phyloP scores from a whole-genome alignment of 92 coral and sea anemone species.

The Anthopleura xanthogrammica region DNA sequence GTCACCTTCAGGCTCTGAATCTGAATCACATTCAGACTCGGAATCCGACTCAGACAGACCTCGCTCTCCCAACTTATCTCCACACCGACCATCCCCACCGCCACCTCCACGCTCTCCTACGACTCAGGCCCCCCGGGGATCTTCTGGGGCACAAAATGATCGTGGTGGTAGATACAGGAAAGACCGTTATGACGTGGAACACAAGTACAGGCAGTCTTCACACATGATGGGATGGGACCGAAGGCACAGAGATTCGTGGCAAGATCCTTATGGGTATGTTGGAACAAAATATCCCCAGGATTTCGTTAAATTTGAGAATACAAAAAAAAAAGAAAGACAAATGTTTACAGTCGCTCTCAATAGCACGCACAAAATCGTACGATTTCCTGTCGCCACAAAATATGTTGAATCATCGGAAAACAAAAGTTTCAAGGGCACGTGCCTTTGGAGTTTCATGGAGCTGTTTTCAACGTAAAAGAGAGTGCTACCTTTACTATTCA shows the following conservation, averaged over 20 bases:
- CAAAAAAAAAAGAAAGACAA: too few relatives aligned
- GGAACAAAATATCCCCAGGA: too few relatives aligned
- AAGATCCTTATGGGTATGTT: conserved; percentile 45
- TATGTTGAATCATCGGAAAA: too few relatives aligned
- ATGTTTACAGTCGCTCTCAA: too few relatives aligned
- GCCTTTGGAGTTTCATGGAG: too few relatives aligned
- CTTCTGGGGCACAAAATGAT: conserved; percentile 40
- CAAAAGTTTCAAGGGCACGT: too few relatives aligned
- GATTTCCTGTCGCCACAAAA: too few relatives aligned
- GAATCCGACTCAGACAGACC: conserved; percentile 49
- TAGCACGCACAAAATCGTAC: too few relatives aligned
- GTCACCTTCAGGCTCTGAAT: conserved; percentile 41
- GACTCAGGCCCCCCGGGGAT: conserved; percentile 18
- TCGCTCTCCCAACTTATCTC: conserved; percentile 32
- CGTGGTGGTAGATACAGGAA: conserved; percentile 43
- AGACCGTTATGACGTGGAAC: conserved; percentile 57
- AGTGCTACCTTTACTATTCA: too few relatives aligned
- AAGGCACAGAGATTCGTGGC: conserved; percentile 35
- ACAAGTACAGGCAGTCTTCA: conserved; percentile 44
- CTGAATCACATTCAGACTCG: conserved; percentile 60
- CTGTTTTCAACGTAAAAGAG: too few relatives aligned
- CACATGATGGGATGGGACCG: conserved; percentile 48
- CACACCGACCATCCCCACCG: conserved; percentile 46
- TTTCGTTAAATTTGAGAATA: too few relatives aligned
- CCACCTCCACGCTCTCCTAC: conserved; percentile 28